phyloP scores from a whole-genome alignment of 1,140 invertebrate species.

The Cardiocondyla obscurior region DNA sequence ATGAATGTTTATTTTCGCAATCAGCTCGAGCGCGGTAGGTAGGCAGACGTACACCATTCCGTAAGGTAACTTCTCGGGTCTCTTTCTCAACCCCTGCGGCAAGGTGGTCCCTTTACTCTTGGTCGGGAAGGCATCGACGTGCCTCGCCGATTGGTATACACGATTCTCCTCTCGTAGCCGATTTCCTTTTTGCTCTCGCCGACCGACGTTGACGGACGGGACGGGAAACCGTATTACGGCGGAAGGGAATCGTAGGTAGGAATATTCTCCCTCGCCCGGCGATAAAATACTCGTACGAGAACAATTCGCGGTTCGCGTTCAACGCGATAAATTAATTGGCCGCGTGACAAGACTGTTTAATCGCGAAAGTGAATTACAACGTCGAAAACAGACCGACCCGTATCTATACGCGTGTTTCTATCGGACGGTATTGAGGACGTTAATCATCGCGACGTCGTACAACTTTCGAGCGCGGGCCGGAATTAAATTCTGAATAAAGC shows the following conservation, averaged over 20 bases:
- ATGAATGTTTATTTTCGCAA: slow-evolving; percentile 81
- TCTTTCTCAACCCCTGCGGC: slow-evolving; percentile 72
- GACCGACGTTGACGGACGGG: slow-evolving; percentile 33
- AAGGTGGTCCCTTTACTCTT: slow-evolving; percentile 74
- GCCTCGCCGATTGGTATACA: slow-evolving; percentile 54
- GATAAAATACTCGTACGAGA: too few relatives aligned
- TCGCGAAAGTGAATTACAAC: neutral
- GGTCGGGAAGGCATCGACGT: slow-evolving; percentile 60
- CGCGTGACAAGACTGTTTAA: neutral
- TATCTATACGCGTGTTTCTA: neutral
- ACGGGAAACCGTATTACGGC: slow-evolving; percentile 1
- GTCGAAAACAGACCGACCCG: neutral
- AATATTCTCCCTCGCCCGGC: too few relatives aligned
- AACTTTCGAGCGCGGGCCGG: neutral
- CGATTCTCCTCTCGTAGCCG: slow-evolving; percentile 26
- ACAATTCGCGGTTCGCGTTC: neutral
- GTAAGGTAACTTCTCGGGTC: slow-evolving; percentile 64
- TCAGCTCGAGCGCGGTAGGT: slow-evolving; percentile 78
- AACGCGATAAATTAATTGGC: neutral
- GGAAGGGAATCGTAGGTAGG: neutral
- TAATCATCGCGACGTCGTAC: slow-evolving; percentile 26
- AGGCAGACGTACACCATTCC: slow-evolving; percentile 75
- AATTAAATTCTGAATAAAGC: slow-evolving; percentile 62
- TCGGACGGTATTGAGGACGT: neutral
- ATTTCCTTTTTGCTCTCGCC: slow-evolving; percentile 41